Percentiles rank a stretch among this genome's conserved stretches.
phyloP scores from a whole-genome alignment of 2,113 vertebrate genomes.

The Dicerorhinus sumatrensis region DNA sequence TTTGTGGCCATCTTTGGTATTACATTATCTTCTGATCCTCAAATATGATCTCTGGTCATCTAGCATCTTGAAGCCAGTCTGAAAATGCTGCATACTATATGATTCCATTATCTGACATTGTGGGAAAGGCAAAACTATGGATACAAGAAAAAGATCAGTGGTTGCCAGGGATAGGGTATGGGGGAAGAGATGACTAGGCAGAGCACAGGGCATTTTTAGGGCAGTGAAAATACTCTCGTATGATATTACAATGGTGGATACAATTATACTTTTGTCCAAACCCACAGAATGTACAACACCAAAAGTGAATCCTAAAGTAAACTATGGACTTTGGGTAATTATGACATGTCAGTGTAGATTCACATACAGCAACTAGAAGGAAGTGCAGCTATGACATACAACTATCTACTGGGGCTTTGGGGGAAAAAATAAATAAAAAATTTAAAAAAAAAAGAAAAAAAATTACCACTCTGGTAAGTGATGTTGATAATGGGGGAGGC shows the following conservation, averaged over 20 bases:
- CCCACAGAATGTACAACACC: neutral
- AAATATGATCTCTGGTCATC: neutral
- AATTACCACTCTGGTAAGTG: neutral
- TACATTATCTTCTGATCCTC: neutral
- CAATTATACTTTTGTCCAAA: neutral
- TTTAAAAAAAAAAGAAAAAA: neutral
- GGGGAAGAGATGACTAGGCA: neutral
- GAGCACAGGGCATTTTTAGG: neutral
- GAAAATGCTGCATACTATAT: neutral
- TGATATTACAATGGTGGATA: neutral
- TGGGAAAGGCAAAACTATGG: neutral
- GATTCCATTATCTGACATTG: neutral
- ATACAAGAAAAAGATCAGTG: neutral
- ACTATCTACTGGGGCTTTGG: too few species aligned
- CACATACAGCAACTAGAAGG: too few species aligned
- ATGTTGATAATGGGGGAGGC: neutral
- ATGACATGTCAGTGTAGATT: neutral
- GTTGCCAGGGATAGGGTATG: neutral
- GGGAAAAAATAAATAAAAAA: too few species aligned
- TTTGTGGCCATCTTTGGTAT: neutral
- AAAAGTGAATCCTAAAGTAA: neutral
- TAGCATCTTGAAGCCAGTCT: neutral
- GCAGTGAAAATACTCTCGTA: neutral
- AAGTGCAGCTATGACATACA: too few species aligned
- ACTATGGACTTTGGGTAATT: neutral